Evolutionary conservation across 2,888 invertebrate species (phyloP).

Genomic region (Entomobrya proxima): DNA sequence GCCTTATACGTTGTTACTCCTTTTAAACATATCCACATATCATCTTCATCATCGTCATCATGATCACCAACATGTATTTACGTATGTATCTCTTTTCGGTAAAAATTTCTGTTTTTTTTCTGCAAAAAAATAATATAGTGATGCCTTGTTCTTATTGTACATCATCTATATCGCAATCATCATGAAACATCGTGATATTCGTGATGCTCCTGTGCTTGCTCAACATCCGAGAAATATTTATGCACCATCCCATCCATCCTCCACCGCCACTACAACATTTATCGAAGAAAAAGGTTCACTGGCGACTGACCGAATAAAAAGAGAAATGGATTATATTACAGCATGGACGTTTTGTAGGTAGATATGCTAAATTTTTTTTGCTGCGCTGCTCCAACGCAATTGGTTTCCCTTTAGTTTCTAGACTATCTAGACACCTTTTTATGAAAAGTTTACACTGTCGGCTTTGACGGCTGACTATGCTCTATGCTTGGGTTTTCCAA

Average conservation of each 20-base stretch:
- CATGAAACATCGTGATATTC: not conserved
- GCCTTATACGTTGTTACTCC: too few species aligned
- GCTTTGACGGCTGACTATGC: too few species aligned
- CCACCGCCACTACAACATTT: not conserved
- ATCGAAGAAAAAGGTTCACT: constrained; percentile 2
- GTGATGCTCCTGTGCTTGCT: constrained; percentile 35
- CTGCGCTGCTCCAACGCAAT: too few species aligned
- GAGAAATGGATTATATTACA: not conserved
- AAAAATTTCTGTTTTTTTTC: not conserved
- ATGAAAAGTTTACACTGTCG: too few species aligned
- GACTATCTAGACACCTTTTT: too few species aligned
- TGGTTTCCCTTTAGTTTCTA: too few species aligned
- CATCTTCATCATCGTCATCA: not conserved
- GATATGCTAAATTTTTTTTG: not conserved
- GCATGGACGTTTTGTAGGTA: not conserved
- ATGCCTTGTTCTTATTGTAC: constrained; percentile 45
- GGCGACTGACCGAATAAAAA: constrained; percentile 24
- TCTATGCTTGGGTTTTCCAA: too few species aligned
- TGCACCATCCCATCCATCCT: constrained; percentile 41
- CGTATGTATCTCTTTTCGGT: constrained; percentile 13
- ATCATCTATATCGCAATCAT: constrained; percentile 26
- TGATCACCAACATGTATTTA: too few species aligned
- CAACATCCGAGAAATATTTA: constrained; percentile 67
- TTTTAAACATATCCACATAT: not conserved
- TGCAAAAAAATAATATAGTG: constrained; percentile 8